Evolutionary conservation across 2,113 vertebrate species (phyloP).

Genomic region (Nycticorax nycticorax): DNA sequence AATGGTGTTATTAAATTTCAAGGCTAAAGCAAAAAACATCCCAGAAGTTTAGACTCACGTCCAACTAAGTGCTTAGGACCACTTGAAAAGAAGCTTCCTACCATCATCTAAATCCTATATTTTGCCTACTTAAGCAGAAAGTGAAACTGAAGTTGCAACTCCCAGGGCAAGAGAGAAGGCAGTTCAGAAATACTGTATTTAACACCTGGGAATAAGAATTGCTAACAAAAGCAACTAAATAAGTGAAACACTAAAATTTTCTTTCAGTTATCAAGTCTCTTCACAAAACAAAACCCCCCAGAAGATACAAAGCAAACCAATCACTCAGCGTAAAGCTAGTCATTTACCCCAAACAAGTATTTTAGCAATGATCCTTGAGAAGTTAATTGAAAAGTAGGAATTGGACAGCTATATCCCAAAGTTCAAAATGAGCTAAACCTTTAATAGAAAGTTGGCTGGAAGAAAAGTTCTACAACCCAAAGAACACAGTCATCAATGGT

Average conservation of each 20-base stretch:
- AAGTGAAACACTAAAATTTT: not conserved
- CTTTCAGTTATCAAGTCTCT: not conserved
- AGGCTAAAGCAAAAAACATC: fast-evolving
- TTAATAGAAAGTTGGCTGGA: not conserved
- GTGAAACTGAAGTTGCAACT: not conserved
- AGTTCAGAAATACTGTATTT: not conserved
- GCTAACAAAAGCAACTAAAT: not conserved
- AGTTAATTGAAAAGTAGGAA: not conserved
- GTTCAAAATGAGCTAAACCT: not conserved
- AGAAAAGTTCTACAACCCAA: not conserved
- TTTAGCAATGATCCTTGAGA: not conserved
- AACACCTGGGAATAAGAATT: not conserved
- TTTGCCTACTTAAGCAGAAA: not conserved
- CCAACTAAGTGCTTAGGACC: too few species aligned
- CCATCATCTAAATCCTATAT: not conserved
- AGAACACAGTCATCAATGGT: not conserved
- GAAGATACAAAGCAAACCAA: not conserved
- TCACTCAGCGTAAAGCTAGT: not conserved
- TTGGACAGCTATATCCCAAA: not conserved
- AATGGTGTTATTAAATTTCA: not conserved
- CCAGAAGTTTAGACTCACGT: not conserved
- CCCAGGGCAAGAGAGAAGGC: not conserved
- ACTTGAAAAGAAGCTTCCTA: not conserved
- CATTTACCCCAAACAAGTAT: not conserved
- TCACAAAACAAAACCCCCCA: not conserved